Conservation (phyloP, 2,888 invertebrate genomes). For the Podotricha telesiphe region DNA sequence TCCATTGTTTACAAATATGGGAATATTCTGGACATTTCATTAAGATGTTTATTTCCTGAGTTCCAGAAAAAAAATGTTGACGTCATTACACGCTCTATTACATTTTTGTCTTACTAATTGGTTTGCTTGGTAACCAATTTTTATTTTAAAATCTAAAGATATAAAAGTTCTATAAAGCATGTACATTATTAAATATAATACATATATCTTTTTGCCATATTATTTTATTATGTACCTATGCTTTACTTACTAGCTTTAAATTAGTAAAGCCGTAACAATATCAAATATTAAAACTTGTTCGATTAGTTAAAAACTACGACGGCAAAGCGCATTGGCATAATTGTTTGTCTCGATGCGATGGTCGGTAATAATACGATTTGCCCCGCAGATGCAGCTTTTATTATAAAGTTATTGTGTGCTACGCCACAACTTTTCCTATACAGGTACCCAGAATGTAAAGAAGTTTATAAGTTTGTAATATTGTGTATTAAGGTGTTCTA, state of each 20-base stretch:
- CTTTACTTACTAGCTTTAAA: neutral
- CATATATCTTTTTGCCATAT: too few relatives aligned
- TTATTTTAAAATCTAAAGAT: too few relatives aligned
- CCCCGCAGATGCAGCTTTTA: slow-evolving; percentile 20
- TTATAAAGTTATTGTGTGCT: slow-evolving; percentile 1
- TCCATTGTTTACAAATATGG: slow-evolving; percentile 38
- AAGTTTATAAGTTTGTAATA: neutral
- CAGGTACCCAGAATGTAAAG: neutral
- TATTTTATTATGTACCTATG: too few relatives aligned
- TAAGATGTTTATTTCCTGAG: neutral
- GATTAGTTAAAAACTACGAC: slow-evolving; percentile 5
- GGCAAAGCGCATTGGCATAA: slow-evolving; percentile 18
- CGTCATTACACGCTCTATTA: too few relatives aligned
- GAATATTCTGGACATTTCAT: slow-evolving; percentile 2
- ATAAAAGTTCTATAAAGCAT: too few relatives aligned
- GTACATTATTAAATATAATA: too few relatives aligned
- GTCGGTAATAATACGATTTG: slow-evolving; percentile 22
- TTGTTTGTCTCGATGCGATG: slow-evolving; percentile 23
- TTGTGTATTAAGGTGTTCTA: neutral
- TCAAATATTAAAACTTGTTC: slow-evolving; percentile 1
- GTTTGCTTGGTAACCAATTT: too few relatives aligned
- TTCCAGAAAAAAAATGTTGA: neutral
- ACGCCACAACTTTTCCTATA: slow-evolving; percentile 7
- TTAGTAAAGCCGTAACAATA: neutral
- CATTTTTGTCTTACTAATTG: too few relatives aligned